Percentiles rank a stretch among this genome's conserved stretches.
Evolutionary conservation across 1,140 invertebrate species (phyloP).

Genomic region (Probaryconus sp.): DNA sequence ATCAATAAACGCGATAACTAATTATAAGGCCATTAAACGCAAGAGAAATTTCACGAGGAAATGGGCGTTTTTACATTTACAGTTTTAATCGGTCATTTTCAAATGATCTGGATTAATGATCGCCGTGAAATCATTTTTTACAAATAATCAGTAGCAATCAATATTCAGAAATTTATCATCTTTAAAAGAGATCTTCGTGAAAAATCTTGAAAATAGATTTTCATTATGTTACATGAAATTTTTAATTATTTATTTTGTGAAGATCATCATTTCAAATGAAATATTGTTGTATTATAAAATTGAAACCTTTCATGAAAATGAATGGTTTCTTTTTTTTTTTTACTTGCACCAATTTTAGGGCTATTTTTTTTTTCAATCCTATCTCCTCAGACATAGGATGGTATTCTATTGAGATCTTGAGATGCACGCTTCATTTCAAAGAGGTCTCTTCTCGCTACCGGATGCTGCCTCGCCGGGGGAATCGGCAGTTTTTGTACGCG

Average conservation of each 20-base stretch:
- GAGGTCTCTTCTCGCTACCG: constrained; percentile 59
- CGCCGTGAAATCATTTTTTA: no score
- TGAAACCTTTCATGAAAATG: constrained; percentile 17
- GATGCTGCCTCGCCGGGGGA: constrained; percentile 59
- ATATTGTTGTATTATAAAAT: neutral
- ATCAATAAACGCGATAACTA: constrained; percentile 38
- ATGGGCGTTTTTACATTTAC: neutral
- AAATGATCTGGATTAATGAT: no score
- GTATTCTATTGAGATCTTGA: constrained; percentile 50
- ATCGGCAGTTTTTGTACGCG: constrained; percentile 61
- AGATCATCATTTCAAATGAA: neutral
- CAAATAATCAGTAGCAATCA: no score
- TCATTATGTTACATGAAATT: no score
- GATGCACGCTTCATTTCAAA: constrained; percentile 49
- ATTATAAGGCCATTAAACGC: constrained; percentile 4
- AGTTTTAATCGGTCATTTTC: neutral
- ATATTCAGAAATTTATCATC: no score
- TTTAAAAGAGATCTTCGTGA: no score
- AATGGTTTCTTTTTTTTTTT: neutral
- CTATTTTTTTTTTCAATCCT: constrained; percentile 16
- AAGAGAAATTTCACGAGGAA: constrained; percentile 17
- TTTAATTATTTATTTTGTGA: no score
- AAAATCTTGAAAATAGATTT: no score
- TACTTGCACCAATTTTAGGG: constrained; percentile 37
- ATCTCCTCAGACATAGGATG: constrained; percentile 33